Evolutionary conservation across 2,113 vertebrate species (phyloP).

Genomic region (Prolemur simus): DNA sequence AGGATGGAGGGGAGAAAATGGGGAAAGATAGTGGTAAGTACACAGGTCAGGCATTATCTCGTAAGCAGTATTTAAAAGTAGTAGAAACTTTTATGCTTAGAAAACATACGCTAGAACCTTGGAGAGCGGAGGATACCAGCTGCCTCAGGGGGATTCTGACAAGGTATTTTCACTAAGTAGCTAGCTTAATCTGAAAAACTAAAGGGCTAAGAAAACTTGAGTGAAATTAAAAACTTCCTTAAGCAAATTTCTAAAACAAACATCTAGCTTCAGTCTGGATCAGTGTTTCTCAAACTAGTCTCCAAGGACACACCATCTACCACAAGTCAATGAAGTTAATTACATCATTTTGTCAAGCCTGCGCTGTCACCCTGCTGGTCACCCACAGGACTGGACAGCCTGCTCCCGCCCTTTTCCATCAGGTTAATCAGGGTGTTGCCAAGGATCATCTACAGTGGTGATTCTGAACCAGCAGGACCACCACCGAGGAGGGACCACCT

Average conservation of each 20-base stretch:
- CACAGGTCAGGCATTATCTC: background rate
- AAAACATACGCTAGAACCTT: background rate
- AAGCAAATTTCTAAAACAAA: background rate
- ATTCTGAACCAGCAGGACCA: background rate
- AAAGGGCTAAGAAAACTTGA: background rate
- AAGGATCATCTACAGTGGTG: too few species aligned
- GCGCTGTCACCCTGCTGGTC: too few species aligned
- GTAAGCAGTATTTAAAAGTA: background rate
- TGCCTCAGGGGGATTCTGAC: background rate
- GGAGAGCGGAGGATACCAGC: background rate
- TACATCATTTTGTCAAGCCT: background rate
- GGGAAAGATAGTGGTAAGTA: background rate
- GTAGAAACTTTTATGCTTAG: background rate
- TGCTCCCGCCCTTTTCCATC: background rate
- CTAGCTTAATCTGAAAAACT: background rate
- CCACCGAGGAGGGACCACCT: background rate
- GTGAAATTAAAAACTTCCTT: background rate
- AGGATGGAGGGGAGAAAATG: background rate
- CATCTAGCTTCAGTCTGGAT: background rate
- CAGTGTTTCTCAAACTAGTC: background rate
- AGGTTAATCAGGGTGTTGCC: background rate
- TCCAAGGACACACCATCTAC: background rate
- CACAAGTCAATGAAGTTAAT: background rate
- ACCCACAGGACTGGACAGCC: background rate
- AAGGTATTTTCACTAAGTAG: background rate